Base-by-base conservation (phyloP, 2,113 vertebrate species). In the Junco hyemalis region DNA sequence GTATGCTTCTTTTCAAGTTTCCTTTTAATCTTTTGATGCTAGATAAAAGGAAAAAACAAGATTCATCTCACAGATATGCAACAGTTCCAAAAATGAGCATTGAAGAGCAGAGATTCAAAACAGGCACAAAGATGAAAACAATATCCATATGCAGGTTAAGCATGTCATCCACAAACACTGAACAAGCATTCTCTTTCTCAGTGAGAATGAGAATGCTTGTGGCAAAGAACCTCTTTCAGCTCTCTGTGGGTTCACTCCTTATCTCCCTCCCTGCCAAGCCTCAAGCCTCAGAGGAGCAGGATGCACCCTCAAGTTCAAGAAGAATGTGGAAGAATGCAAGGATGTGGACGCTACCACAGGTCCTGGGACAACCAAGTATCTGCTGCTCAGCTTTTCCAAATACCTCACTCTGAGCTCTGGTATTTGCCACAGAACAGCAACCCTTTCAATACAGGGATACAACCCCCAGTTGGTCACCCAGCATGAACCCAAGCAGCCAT, bases 1-100 rank as follows among this genome's bases (percentile, higher is more conserved):
- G 0, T 40, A 63, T 45, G 42, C 70, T 81, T 81, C 86, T 95
- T 92, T 93, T 95, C 74, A 88, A 83, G 92, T 86, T 92, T 90
- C 19, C 36, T 84, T 94, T 93, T 86, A 50, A 86, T 93, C 80
- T 88, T 95, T 78, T 85, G 65, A 92, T 92, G 77, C 33, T 22
- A 92, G 82, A 96, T 95, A 84, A 96, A 96, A 96, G 86, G 22
- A 51, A 79, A 57, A 93, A 72, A 18, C 28, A 59, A 88, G 64
- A 84, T 78, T 47, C 24, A 73, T 73, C 76, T 93, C 59, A 83
- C 38, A 93, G 73, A 81, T 82, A 91, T 74, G 80, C 59, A 74
- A 71, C 50, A 54, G 38, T 74, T 88, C 60, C 73, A n/a, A 85
- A 93, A 94, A 92, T 16, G 77, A 91, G 74, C 69, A 90, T 44